Percentiles rank a stretch among this genome's conserved stretches.
Evolutionary conservation across 2,888 invertebrate species (phyloP).

Genomic region (Macaria notata): DNA sequence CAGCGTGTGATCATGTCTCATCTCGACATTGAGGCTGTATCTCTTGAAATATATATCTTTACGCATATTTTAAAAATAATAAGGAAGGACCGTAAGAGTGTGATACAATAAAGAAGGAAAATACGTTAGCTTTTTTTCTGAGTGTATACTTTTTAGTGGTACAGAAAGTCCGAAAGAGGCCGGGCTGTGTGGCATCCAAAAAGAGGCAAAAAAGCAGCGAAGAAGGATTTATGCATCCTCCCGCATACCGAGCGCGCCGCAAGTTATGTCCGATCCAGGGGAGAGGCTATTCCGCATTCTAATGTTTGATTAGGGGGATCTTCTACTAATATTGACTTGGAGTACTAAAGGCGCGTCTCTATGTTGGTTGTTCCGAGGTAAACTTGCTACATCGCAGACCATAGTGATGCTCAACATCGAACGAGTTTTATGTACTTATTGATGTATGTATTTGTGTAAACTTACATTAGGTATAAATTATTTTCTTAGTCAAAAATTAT

Average conservation of each 20-base stretch:
- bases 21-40: constrained; percentile 7
- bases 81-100: too few relatives aligned
- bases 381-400: too few relatives aligned
- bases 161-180: constrained; percentile 20
- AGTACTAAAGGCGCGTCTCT: too few relatives aligned
- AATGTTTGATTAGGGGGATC: constrained; percentile 1
- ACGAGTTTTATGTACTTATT: too few relatives aligned
- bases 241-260: constrained; percentile 6
- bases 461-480: too few relatives aligned
- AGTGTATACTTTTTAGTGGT: not conserved
- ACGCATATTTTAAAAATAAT: not conserved
- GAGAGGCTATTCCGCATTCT: constrained; percentile 18
- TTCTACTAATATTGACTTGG: too few relatives aligned
- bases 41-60: constrained; percentile 8
- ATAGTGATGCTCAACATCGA: too few relatives aligned
- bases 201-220: constrained; percentile 58
- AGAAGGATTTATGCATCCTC: constrained; percentile 56
- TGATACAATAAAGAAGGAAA: too few relatives aligned
- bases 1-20: constrained; percentile 3
- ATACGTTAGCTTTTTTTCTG: not conserved
- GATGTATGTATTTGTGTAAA: too few relatives aligned
- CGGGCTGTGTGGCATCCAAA: constrained; percentile 53
- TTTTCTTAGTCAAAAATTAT: too few relatives aligned
- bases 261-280: constrained; percentile 11
- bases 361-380: too few relatives aligned